A percentile compares a stretch with the other conserved stretches of the same genome.
Evolutionary conservation across 1,140 invertebrate genomes (phyloP).

Genomic region (Trialeurodes vaporariorum): DNA sequence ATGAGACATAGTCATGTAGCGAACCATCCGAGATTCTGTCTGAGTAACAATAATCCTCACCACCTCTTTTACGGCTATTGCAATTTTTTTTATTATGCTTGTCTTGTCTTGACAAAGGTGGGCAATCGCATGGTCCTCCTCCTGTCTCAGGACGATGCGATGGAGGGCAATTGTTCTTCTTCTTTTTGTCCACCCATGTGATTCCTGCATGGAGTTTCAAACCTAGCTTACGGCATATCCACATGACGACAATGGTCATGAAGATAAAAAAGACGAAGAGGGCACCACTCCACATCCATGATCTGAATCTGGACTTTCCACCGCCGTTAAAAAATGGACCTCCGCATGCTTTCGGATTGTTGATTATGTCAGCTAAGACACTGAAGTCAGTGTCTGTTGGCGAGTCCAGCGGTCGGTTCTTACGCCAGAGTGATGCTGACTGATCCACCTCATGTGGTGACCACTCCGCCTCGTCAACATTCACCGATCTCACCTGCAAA

Average conservation of each 20-base stretch:
- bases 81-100: too few relatives aligned
- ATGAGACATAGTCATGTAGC: too few relatives aligned
- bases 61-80: too few relatives aligned
- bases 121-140: too few relatives aligned
- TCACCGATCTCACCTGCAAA: not conserved
- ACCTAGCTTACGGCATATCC: not conserved
- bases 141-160: too few relatives aligned
- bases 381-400: not conserved
- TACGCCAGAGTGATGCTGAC: not conserved
- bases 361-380: not conserved
- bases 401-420: not conserved
- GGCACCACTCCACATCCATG: not conserved
- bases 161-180: too few relatives aligned
- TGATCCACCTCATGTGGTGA: not conserved
- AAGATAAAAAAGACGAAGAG: not conserved
- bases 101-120: too few relatives aligned
- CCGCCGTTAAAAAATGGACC: not conserved
- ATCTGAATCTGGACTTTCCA: not conserved
- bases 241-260: not conserved
- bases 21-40: too few relatives aligned
- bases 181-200: not conserved
- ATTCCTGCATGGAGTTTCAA: not conserved
- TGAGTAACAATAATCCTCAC: too few relatives aligned
- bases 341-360: not conserved
- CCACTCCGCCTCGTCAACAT: not conserved